phyloP scores from a whole-genome alignment of 2,797 vertebrate species.

The Dicrostonyx torquatus region DNA sequence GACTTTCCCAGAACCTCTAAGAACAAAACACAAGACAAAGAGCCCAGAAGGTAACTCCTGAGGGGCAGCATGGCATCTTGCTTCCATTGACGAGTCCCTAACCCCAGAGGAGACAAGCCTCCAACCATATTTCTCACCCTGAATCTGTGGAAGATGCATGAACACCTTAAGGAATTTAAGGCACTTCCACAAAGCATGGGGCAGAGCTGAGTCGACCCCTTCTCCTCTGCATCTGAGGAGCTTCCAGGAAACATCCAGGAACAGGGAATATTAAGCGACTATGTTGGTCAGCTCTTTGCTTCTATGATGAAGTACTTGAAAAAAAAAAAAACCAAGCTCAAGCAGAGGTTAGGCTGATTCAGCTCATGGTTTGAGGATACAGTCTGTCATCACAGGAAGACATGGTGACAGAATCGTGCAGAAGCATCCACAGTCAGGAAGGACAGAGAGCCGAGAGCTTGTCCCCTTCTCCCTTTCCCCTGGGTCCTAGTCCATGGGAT shows the following conservation, averaged over 20 bases:
- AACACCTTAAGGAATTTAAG: not conserved
- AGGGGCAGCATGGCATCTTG: not conserved
- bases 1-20: not conserved
- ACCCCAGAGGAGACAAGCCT: not conserved
- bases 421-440: not conserved
- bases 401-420: not conserved
- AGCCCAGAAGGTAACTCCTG: not conserved
- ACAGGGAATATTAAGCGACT: not conserved
- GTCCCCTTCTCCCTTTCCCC: not conserved
- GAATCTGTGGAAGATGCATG: not conserved
- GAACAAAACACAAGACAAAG: not conserved
- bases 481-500: not conserved
- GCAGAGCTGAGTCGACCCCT: not conserved
- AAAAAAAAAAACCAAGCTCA: not conserved
- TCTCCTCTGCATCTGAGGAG: not conserved
- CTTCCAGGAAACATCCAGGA: not conserved
- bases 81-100: not conserved
- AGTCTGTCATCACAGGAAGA: not conserved
- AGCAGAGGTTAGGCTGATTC: not conserved
- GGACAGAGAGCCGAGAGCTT: not conserved
- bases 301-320: not conserved
- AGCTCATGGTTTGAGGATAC: not conserved
- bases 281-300: not conserved
- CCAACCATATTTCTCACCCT: not conserved
- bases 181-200: not conserved